Evolutionary conservation across 2,797 vertebrate genomes (phyloP).

Genomic region (Fistularia tabacaria): DNA sequence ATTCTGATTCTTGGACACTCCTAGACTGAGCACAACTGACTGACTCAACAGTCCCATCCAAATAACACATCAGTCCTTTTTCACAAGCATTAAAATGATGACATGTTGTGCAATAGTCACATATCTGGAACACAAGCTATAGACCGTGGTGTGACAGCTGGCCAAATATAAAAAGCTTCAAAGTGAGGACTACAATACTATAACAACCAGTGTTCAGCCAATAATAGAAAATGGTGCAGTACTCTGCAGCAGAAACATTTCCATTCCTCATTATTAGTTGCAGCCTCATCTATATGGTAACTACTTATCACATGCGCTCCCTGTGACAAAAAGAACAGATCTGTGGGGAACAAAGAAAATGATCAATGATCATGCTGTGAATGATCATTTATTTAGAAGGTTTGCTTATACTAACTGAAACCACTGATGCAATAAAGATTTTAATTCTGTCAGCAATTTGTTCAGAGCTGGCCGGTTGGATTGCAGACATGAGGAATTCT

Average conservation of each 20-base stretch:
- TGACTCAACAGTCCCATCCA: constrained; percentile 21
- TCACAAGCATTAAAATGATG: constrained; percentile 38
- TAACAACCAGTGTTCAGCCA: constrained; percentile 33
- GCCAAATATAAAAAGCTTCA: constrained; percentile 44
- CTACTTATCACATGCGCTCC: constrained; percentile 31
- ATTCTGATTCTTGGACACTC: too few relatives aligned
- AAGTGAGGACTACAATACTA: constrained; percentile 45
- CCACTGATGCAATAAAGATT: constrained; percentile 18
- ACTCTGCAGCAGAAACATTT: constrained; percentile 26
- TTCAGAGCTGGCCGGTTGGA: constrained; percentile 14
- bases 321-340: constrained; percentile 37
- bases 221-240: constrained; percentile 23
- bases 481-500: constrained; percentile 8
- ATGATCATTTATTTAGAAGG: constrained; percentile 19
- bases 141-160: constrained; percentile 48
- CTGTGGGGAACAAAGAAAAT: constrained; percentile 22
- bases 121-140: constrained; percentile 36
- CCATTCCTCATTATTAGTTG: constrained; percentile 29
- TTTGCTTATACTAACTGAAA: constrained; percentile 9
- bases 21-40: neutral
- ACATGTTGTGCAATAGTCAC: constrained; percentile 44
- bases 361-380: constrained; percentile 32
- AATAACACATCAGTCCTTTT: constrained; percentile 22
- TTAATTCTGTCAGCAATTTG: constrained; percentile 12
- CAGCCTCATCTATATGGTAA: constrained; percentile 47